Evolutionary conservation across 2,797 vertebrate genomes (phyloP).

Genomic region (Alauda arvensis): DNA sequence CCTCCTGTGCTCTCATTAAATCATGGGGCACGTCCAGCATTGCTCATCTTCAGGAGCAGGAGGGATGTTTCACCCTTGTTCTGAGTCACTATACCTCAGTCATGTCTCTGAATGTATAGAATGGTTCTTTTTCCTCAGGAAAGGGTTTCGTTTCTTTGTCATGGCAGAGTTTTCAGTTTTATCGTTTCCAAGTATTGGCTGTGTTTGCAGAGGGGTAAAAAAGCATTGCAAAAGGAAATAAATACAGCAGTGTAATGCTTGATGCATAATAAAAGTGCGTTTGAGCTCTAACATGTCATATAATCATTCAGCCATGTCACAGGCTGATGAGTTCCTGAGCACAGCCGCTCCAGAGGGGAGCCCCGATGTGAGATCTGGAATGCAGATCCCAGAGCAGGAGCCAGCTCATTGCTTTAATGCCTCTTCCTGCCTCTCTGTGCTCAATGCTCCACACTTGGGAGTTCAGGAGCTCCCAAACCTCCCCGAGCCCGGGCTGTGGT

Average conservation of each 20-base stretch:
- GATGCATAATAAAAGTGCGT: not conserved
- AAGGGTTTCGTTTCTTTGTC: not conserved
- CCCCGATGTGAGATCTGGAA: not conserved
- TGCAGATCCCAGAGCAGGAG: not conserved
- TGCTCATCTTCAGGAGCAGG: not conserved
- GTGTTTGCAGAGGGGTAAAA: not conserved
- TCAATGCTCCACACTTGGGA: not conserved
- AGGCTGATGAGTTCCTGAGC: not conserved
- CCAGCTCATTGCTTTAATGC: not conserved
- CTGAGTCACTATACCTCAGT: not conserved
- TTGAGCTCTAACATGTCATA: conserved; percentile 7
- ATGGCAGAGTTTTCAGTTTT: not conserved
- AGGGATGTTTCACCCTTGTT: not conserved
- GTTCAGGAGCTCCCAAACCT: not conserved
- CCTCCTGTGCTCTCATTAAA: not conserved
- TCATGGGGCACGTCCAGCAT: not conserved
- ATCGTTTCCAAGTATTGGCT: not conserved
- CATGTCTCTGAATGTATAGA: not conserved
- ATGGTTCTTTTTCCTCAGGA: not conserved
- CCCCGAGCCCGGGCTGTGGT: not conserved
- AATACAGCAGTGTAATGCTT: not conserved
- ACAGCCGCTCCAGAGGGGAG: not conserved
- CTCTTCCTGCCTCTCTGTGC: not conserved
- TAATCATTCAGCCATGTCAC: conserved; percentile 12
- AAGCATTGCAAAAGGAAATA: conserved; percentile 5